phyloP scores from a whole-genome alignment of 2,888 invertebrate genomes.

The Pomacea canaliculata region DNA sequence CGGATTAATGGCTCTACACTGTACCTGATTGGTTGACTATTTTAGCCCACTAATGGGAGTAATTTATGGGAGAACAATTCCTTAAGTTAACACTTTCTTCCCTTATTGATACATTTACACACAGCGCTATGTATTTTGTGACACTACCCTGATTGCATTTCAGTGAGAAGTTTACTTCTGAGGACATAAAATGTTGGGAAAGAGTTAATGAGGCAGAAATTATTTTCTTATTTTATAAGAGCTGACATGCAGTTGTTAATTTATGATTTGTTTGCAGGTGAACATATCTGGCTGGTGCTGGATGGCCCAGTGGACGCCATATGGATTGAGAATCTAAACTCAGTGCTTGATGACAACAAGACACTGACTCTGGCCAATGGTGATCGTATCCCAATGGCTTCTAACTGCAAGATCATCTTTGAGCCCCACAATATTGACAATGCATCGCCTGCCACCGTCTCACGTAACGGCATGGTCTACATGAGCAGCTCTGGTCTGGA shows the following conservation, averaged over 20 bases:
- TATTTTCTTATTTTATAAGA: background rate
- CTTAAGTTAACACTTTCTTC: too few relatives aligned
- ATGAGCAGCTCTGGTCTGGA: slow-evolving; percentile 97
- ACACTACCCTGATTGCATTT: too few relatives aligned
- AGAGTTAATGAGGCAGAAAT: background rate
- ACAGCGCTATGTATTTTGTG: too few relatives aligned
- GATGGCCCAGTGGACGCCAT: slow-evolving; percentile 71
- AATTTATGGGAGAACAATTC: too few relatives aligned
- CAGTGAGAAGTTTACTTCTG: too few relatives aligned
- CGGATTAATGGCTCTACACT: too few relatives aligned
- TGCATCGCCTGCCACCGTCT: slow-evolving; percentile 96
- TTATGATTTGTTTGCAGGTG: slow-evolving; percentile 73
- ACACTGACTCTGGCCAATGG: slow-evolving; percentile 87
- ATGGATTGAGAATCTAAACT: slow-evolving; percentile 71
- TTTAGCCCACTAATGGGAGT: too few relatives aligned
- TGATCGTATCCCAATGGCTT: slow-evolving; percentile 93
- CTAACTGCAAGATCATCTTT: slow-evolving; percentile 94
- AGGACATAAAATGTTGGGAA: background rate
- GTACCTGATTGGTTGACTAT: too few relatives aligned
- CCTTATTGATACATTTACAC: too few relatives aligned
- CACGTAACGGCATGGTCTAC: slow-evolving; percentile 85
- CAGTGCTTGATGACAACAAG: slow-evolving; percentile 70
- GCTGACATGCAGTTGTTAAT: background rate
- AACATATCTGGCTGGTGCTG: slow-evolving; percentile 90
- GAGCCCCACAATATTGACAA: slow-evolving; percentile 98